A percentile compares a stretch with the other conserved stretches of the same genome.
phyloP scores from a whole-genome alignment of 2,888 invertebrate species.

The Ichneumon xanthorius region DNA sequence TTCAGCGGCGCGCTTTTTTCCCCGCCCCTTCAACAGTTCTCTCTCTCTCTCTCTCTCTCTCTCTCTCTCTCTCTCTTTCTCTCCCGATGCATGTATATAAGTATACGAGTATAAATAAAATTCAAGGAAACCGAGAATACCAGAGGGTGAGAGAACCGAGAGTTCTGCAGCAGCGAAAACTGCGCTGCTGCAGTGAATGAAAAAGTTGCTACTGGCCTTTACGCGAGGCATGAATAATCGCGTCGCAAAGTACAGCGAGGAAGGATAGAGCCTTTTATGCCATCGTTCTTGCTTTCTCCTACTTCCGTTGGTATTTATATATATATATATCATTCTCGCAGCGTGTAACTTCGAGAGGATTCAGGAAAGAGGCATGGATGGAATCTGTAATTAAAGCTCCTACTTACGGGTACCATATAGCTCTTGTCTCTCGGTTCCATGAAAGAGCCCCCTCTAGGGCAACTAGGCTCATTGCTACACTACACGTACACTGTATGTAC shows the following conservation, averaged over 20 bases:
- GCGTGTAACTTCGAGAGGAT: constrained; percentile 32
- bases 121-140: background rate
- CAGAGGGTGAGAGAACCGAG: background rate
- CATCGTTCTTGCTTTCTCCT: constrained; percentile 46
- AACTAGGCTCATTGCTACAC: constrained; percentile 21
- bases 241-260: constrained; percentile 54
- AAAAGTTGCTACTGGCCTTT: constrained; percentile 50
- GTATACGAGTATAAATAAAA: constrained; percentile 4
- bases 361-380: constrained; percentile 56
- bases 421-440: constrained; percentile 28
- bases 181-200: constrained; percentile 46
- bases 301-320: constrained; percentile 19
- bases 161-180: constrained; percentile 18
- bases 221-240: constrained; percentile 62
- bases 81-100: constrained; percentile 5
- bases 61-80: background rate
- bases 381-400: constrained; percentile 67
- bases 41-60: background rate
- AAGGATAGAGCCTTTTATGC: constrained; percentile 49
- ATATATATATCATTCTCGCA: constrained; percentile 8
- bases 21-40: background rate
- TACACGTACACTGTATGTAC: background rate
- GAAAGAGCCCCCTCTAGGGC: constrained; percentile 34
- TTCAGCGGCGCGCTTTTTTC: constrained; percentile 20
- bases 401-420: constrained; percentile 35